Base-by-base conservation (phyloP, 2,113 vertebrate genomes). In the Raja brachyura region DNA sequence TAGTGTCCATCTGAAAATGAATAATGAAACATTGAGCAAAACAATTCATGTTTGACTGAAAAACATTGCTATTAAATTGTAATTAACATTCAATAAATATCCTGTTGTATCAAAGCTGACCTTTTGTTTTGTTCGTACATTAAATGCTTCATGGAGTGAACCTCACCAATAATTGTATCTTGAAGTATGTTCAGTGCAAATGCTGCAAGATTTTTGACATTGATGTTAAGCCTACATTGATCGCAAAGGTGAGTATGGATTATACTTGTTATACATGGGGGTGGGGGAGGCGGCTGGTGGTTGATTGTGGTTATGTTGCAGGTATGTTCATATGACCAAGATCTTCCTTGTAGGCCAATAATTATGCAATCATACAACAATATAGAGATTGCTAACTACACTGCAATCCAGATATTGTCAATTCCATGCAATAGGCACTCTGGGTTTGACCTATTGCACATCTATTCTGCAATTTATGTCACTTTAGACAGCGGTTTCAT, bases 71-170 rank as follows among this genome's bases (percentile, higher is more conserved):
- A 54, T 81, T 81, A 18, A 81, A 81, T 54, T 81, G 39, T 81
- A 81, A 81, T 81, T 81, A 81, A 18, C 78, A 81, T 79, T 79
- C 33, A 4, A 79, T 79, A 39, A 79, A 39, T 79, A 79, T 79
- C 5, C 77, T 79, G 13, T 33, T 20, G 33, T 20, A 81, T 81
- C 78, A 81, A 81, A 54, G 54, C 18, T 81, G 78, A 39, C 78
- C 78, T 54, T 81, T 81, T 81, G 39, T 54, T 81, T 81, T 54
- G 54, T 54, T 81, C 78, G 25, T 22, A 54, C 20, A 25, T 48
- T 81, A 81, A 81, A 81, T 54, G 48, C 78, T 81, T 81, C 48
- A 8, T 48, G 11, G 6, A 22, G 78, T 81, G 39, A 81, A 54
- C 18, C 8, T 20, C 7, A 81, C 5, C 22, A 54, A 79, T 81